A percentile compares a stretch with the other conserved stretches of the same genome.
Evolutionary conservation across 2,113 vertebrate genomes (phyloP).

Genomic region (Halcyon malimbica): DNA sequence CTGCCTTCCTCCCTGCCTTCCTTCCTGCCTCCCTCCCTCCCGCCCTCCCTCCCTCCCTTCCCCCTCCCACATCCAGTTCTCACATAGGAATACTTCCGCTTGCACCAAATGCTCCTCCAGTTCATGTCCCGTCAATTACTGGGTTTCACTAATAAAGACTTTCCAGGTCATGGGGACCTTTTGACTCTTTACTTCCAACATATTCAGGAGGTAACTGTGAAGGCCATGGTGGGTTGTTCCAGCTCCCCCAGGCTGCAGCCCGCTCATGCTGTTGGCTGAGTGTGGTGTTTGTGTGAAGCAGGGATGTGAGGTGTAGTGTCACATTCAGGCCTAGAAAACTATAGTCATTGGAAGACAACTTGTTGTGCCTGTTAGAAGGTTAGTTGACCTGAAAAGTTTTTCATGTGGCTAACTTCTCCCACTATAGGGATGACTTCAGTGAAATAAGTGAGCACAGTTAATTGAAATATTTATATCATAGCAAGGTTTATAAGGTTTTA

Average conservation of each 20-base stretch:
- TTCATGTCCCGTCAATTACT: not conserved
- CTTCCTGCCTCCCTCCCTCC: too few species aligned
- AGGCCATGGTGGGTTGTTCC: not conserved
- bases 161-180: not conserved
- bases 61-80: not conserved
- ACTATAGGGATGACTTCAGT: not conserved
- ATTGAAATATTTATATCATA: not conserved
- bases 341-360: not conserved
- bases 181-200: not conserved
- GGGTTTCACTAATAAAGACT: not conserved
- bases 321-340: not conserved
- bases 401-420: not conserved
- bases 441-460: not conserved
- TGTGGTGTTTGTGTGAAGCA: fast-evolving
- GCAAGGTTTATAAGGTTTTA: not conserved
- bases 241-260: not conserved
- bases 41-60: too few species aligned
- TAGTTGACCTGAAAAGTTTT: not conserved
- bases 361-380: not conserved
- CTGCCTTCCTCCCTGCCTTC: too few species aligned
- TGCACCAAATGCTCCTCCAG: not conserved
- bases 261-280: not conserved
- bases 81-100: not conserved
- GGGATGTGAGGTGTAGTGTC: too few species aligned
- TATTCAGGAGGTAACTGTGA: not conserved